These are phyloP conservation scores for Redunca redunca DNA, from an alignment of 2,113 vertebrate species.

Conservation along the genomic window DNA sequence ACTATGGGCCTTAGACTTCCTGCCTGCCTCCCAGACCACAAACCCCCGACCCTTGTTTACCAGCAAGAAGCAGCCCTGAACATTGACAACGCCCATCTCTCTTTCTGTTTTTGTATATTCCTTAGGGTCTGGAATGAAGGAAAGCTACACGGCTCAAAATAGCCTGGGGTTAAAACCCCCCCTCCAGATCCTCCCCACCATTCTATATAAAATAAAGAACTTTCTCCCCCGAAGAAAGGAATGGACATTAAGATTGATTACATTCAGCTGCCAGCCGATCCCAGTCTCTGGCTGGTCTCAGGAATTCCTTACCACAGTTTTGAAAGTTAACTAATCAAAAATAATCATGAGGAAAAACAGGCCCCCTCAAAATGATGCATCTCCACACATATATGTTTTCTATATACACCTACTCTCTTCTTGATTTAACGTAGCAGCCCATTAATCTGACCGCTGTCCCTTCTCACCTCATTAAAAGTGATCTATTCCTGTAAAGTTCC, in stretches of 20 bases:
- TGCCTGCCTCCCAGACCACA: background rate
- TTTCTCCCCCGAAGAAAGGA: background rate
- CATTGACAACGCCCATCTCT: background rate
- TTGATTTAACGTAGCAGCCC: background rate
- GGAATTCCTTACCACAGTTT: background rate
- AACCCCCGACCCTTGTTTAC: background rate
- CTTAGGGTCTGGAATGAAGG: background rate
- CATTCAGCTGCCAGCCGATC: background rate
- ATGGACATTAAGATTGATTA: background rate
- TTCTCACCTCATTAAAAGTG: background rate
- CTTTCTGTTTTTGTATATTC: background rate
- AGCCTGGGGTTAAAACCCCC: background rate
- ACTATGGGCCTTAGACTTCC: background rate
- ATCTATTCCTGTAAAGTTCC: background rate
- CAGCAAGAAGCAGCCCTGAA: background rate
- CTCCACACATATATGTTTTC: background rate
- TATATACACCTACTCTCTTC: background rate
- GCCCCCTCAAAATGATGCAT: background rate
- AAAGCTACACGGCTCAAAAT: background rate
- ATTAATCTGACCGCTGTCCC: background rate
- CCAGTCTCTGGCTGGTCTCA: background rate
- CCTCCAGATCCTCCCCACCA: background rate
- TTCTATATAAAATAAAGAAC: background rate
- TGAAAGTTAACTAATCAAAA: background rate
- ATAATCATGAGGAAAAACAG: background rate